Evolutionary conservation across 1,140 invertebrate genomes (phyloP).

Genomic region (Drosophila lacteicornis): DNA sequence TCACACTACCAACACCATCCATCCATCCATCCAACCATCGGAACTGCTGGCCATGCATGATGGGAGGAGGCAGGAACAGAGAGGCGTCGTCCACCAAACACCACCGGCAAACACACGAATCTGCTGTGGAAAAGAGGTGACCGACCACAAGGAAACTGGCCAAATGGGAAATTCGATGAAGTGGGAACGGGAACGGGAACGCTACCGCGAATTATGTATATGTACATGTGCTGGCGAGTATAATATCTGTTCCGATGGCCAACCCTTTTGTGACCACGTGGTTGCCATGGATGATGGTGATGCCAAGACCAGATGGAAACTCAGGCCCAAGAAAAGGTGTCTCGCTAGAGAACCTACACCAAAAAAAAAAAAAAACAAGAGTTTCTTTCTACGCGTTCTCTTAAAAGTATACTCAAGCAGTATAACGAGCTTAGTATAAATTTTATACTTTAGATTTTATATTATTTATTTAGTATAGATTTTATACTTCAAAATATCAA

Average conservation of each 20-base stretch:
- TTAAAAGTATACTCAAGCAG: too few relatives aligned
- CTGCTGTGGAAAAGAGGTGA: conserved; percentile 10
- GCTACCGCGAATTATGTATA: neutral
- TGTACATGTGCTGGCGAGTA: neutral
- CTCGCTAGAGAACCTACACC: too few relatives aligned
- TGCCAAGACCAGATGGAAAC: conserved; percentile 8
- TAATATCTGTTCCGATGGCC: neutral
- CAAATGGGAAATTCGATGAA: conserved; percentile 19
- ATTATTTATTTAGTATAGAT: too few relatives aligned
- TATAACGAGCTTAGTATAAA: too few relatives aligned
- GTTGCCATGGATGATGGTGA: neutral
- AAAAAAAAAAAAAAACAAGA: too few relatives aligned
- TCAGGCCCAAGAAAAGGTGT: neutral
- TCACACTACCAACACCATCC: neutral
- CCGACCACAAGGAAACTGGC: conserved; percentile 27
- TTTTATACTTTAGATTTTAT: too few relatives aligned
- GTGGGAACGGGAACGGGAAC: conserved; percentile 8
- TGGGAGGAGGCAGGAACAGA: conserved; percentile 7
- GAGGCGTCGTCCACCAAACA: conserved; percentile 6
- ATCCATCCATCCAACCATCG: conserved; percentile 12
- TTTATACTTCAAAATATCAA: too few relatives aligned
- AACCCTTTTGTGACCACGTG: conserved; percentile 11
- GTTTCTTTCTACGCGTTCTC: too few relatives aligned
- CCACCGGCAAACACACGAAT: conserved; percentile 15
- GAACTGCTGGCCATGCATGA: conserved; percentile 11